Conservation (phyloP, 2,113 vertebrate species). For the Chaetops frenatus region DNA sequence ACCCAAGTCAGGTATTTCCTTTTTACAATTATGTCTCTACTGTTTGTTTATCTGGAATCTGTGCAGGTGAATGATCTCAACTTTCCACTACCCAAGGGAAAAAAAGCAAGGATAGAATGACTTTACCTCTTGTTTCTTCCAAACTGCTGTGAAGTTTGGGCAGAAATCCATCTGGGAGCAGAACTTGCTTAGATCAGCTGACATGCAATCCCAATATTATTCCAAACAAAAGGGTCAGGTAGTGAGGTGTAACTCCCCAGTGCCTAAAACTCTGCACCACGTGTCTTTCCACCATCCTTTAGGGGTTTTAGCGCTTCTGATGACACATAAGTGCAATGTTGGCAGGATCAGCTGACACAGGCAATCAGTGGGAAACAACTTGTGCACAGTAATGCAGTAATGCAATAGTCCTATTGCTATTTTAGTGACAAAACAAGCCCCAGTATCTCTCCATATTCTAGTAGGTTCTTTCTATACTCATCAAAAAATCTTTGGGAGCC, state of each 20-base stretch:
- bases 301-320: not conserved
- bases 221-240: not conserved
- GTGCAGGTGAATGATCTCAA: not conserved
- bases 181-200: not conserved
- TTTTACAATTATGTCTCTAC: not conserved
- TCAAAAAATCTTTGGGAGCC: not conserved
- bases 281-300: not conserved
- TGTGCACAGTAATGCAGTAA: too few species aligned
- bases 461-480: not conserved
- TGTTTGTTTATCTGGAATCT: not conserved
- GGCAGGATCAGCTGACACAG: not conserved
- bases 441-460: not conserved
- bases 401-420: not conserved
- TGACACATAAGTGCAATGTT: not conserved
- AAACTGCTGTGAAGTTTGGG: not conserved
- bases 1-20: not conserved
- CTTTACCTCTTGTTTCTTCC: not conserved
- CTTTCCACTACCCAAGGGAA: not conserved
- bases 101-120: not conserved
- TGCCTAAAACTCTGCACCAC: not conserved
- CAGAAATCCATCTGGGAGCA: not conserved
- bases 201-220: not conserved
- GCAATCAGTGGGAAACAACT: not conserved
- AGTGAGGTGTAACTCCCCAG: not conserved
- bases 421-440: not conserved